Percentiles rank a stretch among this genome's conserved stretches.
phyloP scores from a whole-genome alignment of 2,888 invertebrate genomes.

The Lithophane semibrunnea region DNA sequence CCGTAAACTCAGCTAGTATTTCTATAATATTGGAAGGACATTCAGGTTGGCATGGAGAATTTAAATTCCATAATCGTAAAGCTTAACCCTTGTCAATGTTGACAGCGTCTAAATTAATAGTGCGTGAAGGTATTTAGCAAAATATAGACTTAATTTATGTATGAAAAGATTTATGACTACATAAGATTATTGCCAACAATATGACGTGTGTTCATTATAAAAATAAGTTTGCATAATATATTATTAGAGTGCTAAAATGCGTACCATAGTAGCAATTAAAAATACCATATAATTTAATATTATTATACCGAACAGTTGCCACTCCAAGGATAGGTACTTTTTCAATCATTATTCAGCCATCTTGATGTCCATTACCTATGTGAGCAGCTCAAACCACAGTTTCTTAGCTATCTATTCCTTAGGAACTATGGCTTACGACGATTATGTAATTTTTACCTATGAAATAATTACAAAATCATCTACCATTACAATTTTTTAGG shows the following conservation, averaged over 20 bases:
- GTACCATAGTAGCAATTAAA: conserved; percentile 12
- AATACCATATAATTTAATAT: background rate
- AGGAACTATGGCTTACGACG: too few relatives aligned
- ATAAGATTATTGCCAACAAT: conserved; percentile 46
- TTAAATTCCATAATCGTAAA: conserved; percentile 79
- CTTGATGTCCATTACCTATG: background rate
- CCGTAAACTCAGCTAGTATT: conserved; percentile 14
- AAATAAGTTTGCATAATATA: conserved; percentile 22
- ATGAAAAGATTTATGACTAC: conserved; percentile 64
- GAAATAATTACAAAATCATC: too few relatives aligned
- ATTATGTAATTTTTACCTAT: background rate
- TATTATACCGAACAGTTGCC: background rate
- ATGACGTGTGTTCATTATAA: conserved; percentile 19
- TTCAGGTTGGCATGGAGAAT: conserved; percentile 70
- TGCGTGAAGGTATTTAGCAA: conserved; percentile 82
- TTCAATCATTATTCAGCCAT: background rate
- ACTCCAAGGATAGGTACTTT: background rate
- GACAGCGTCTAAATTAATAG: conserved; percentile 85
- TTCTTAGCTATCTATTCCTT: too few relatives aligned
- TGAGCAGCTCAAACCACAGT: background rate
- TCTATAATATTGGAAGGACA: conserved; percentile 45
- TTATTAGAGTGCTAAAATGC: background rate
- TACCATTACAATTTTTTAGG: background rate
- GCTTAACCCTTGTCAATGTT: conserved; percentile 84
- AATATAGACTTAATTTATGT: conserved; percentile 74